These are phyloP conservation scores for Colostygia pectinataria DNA, from an alignment of 2,888 invertebrate genomes.

Conservation along the genomic window DNA sequence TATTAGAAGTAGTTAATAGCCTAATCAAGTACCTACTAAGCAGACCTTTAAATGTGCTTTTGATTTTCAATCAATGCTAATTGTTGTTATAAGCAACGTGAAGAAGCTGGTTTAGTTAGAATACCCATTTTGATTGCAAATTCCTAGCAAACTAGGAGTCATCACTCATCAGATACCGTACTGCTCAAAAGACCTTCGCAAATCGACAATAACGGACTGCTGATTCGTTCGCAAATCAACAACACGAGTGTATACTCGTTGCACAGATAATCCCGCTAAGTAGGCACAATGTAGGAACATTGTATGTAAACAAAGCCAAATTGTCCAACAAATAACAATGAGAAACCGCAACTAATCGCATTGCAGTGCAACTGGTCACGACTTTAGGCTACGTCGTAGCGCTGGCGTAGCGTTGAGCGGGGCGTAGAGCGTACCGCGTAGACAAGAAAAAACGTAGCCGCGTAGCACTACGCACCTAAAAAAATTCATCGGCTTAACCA, in stretches of 20 bases:
- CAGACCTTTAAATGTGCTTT: no score
- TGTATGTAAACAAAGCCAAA: conserved; percentile 36
- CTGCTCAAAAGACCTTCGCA: conserved; percentile 8
- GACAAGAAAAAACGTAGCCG: no score
- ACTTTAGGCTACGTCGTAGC: conserved; percentile 9
- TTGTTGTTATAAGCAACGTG: no score
- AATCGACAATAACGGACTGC: conserved; percentile 17
- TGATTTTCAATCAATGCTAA: no score
- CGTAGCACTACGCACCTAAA: no score
- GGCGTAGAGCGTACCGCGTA: not conserved
- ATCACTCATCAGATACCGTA: conserved; percentile 8
- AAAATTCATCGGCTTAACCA: no score
- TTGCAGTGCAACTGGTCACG: conserved; percentile 32
- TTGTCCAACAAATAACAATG: conserved; percentile 36
- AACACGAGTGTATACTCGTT: conserved; percentile 1
- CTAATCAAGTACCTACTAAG: no score
- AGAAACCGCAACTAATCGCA: conserved; percentile 40
- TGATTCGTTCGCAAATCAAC: conserved; percentile 13
- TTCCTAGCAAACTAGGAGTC: not conserved
- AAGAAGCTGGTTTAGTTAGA: no score
- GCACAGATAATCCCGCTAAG: conserved; percentile 16
- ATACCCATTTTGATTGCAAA: no score
- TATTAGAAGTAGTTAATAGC: no score
- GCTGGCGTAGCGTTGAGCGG: conserved; percentile 6
- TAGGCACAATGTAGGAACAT: conserved; percentile 20